These are phyloP conservation scores for Perizoma affinitatum DNA, from an alignment of 2,888 invertebrate genomes.

Conservation along the genomic window DNA sequence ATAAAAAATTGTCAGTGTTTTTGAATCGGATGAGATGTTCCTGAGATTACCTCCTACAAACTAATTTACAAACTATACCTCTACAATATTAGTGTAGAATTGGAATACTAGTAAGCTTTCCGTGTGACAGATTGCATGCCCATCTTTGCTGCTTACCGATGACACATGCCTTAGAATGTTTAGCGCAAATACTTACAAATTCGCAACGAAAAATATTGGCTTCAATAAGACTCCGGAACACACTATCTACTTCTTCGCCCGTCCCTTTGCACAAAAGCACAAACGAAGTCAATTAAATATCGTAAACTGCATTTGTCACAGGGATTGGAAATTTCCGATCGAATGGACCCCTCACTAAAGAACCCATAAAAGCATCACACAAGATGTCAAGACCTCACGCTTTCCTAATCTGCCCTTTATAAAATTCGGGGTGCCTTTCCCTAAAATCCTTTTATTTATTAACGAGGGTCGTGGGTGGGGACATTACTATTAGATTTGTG, in stretches of 20 bases:
- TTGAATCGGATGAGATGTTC: too few species aligned
- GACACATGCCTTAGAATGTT: too few species aligned
- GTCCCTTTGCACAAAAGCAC: constrained; percentile 23
- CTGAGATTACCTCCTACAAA: too few species aligned
- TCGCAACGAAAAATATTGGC: not conserved
- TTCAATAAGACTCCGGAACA: constrained; percentile 1
- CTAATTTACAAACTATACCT: too few species aligned
- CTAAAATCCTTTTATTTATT: constrained; percentile 65
- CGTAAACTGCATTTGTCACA: constrained; percentile 61
- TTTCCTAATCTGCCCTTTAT: constrained; percentile 51
- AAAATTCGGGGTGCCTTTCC: constrained; percentile 50
- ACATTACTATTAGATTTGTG: constrained; percentile 31
- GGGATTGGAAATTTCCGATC: constrained; percentile 50
- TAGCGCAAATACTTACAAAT: too few species aligned
- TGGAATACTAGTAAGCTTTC: too few species aligned
- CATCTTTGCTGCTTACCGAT: too few species aligned
- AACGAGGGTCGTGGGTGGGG: constrained; percentile 42
- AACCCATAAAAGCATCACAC: constrained; percentile 42
- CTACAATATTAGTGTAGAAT: too few species aligned
- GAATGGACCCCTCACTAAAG: constrained; percentile 36
- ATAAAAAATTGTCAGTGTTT: too few species aligned
- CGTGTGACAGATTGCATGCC: too few species aligned
- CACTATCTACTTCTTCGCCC: constrained; percentile 11
- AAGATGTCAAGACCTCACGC: constrained; percentile 49
- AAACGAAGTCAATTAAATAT: constrained; percentile 62